phyloP scores from a whole-genome alignment of 1,140 invertebrate genomes.

The Penaeus chinensis region DNA sequence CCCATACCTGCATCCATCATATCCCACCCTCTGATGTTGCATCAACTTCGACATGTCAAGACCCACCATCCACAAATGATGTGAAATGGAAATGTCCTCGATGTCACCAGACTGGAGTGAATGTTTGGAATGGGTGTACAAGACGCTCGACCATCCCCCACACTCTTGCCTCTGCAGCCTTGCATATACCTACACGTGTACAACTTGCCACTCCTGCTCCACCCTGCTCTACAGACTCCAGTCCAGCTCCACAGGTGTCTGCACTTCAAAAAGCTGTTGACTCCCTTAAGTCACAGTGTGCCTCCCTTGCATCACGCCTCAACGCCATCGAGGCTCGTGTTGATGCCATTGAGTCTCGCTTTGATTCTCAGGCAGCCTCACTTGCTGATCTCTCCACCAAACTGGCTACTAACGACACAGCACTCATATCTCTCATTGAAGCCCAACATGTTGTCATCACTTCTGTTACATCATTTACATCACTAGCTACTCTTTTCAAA shows the following conservation, averaged over 20 bases:
- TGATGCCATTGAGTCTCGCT: too few species aligned
- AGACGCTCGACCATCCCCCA: not conserved
- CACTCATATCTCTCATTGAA: not conserved
- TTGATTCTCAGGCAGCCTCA: too few species aligned
- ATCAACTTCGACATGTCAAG: not conserved
- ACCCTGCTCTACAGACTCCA: not conserved
- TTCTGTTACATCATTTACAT: not conserved
- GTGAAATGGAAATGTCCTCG: constrained; percentile 16
- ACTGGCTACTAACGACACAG: constrained; percentile 2
- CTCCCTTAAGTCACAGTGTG: too few species aligned
- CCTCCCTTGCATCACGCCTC: too few species aligned
- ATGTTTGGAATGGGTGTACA: constrained; percentile 15
- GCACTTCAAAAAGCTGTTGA: too few species aligned
- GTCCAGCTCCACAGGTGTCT: too few species aligned
- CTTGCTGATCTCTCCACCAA: too few species aligned
- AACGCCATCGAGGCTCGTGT: too few species aligned
- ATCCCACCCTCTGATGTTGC: not conserved
- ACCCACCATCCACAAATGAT: not conserved
- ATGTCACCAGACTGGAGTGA: constrained; percentile 20
- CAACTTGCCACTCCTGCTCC: not conserved
- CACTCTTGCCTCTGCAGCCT: not conserved
- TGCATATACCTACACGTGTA: not conserved
- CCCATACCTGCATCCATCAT: not conserved
- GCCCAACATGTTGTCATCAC: constrained; percentile 1
- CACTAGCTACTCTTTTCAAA: not conserved